phyloP scores from a whole-genome alignment of 2,113 vertebrate genomes.

The Choloepus hoffmanni region DNA sequence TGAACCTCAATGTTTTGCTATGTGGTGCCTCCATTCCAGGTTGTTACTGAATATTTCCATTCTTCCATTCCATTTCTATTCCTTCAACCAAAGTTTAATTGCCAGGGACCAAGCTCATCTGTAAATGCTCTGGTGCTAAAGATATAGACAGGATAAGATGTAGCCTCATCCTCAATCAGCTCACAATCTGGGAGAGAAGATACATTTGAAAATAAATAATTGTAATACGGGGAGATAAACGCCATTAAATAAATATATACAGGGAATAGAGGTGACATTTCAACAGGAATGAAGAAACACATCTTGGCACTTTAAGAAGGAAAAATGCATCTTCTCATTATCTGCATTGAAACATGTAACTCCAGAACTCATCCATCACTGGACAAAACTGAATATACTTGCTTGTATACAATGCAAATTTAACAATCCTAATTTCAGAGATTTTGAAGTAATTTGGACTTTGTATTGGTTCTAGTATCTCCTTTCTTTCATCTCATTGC shows the following conservation, averaged over 20 bases:
- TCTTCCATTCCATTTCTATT: background rate
- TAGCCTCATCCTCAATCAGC: background rate
- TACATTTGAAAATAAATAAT: conserved; percentile 56
- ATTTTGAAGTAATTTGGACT: conserved; percentile 53
- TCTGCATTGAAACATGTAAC: background rate
- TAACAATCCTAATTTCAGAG: conserved; percentile 47
- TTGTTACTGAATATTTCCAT: background rate
- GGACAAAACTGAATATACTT: conserved; percentile 28
- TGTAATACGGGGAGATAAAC: conserved; percentile 41
- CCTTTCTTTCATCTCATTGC: conserved; percentile 37
- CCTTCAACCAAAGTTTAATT: conserved; percentile 39
- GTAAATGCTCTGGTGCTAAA: conserved; percentile 26
- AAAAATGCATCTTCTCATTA: background rate
- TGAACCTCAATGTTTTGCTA: background rate
- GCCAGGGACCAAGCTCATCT: background rate
- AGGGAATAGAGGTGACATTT: conserved; percentile 30
- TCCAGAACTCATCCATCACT: background rate
- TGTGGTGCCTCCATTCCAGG: background rate
- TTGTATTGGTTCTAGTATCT: conserved; percentile 57
- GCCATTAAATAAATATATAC: background rate
- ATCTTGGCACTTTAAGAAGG: background rate
- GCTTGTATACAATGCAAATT: background rate
- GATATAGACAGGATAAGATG: background rate
- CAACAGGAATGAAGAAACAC: background rate
- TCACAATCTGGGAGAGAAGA: conserved; percentile 22